Evolutionary conservation across 2,888 invertebrate genomes (phyloP), one percentile per base, ranked within the genome.

Genomic region (Drosophila neonasuta): DNA sequence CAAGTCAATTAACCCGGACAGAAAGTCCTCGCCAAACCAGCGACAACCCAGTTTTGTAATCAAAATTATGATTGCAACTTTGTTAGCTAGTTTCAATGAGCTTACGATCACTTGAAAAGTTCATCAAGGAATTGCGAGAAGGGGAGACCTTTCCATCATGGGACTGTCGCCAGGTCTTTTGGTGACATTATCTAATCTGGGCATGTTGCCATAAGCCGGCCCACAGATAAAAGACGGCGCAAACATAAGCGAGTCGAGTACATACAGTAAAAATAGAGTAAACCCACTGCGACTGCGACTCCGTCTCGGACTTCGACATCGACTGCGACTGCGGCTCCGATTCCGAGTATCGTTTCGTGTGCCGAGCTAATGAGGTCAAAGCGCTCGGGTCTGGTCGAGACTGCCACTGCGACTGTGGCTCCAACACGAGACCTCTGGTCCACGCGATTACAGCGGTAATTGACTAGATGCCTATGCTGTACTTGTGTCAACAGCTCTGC

Each of bases 171-270:
- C 80, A 64, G 50, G 42, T 15, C 50, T 42, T 57, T 59, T 30
- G 56, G 29, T 45, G 62, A 56, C 75, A 55, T 65, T 81, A 81
- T 81, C 80, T 81, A 85, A 87, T 81, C 80, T 65, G 60, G n/a
- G 44, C 65, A 46, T 74, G 64, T 64, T 61, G 32, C 72, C 32
- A 66, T 83, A 78, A 86, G 87, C 79, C 87, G 77, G 69, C 61
- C 66, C 54, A 58, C 82, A 79, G 79, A 81, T 76, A 81, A 74
- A 65, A 68, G 58, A 62, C 61, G 49, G 64, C 45, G 61, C 63
- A 66, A 58, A 68, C 73, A 66, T 67, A 57, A 24, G 6, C 24
- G 24, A 24, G 6, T 24, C 24, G 24, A 24, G 24, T 24, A 24
- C 24, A 24, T 24, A 24, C 24, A 24, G 24, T 24, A 15, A 50